Evolutionary conservation across 2,888 invertebrate genomes (phyloP).

Genomic region (Tyria jacobaeae): DNA sequence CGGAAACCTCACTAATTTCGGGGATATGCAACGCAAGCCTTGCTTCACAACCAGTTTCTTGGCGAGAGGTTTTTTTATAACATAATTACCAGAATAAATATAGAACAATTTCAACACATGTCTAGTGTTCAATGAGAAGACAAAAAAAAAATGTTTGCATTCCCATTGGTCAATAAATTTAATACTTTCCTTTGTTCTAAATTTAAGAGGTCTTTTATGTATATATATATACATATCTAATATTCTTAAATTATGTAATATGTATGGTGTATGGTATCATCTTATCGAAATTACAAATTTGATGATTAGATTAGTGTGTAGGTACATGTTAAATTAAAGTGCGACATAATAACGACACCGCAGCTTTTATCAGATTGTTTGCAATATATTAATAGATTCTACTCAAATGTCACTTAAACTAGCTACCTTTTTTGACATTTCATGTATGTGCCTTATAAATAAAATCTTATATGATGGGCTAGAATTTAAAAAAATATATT

Average conservation of each 20-base stretch:
- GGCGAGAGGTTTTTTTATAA: too few relatives aligned
- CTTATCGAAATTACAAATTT: not conserved
- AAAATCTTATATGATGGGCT: too few relatives aligned
- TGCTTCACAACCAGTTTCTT: too few relatives aligned
- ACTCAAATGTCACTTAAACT: not conserved
- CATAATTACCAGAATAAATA: too few relatives aligned
- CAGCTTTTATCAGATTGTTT: not conserved
- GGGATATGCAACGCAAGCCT: too few relatives aligned
- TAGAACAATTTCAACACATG: too few relatives aligned
- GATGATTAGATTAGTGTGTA: conserved; percentile 2
- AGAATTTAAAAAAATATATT: too few relatives aligned
- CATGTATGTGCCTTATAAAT: too few relatives aligned
- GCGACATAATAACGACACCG: not conserved
- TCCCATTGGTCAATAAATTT: conserved; percentile 36
- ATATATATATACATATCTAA: not conserved
- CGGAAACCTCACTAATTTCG: too few relatives aligned
- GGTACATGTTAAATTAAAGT: conserved; percentile 1
- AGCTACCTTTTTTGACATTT: too few relatives aligned
- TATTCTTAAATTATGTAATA: not conserved
- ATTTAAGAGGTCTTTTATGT: conserved; percentile 11
- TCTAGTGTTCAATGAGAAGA: not conserved
- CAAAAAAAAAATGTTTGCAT: not conserved
- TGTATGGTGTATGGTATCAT: not conserved
- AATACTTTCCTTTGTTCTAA: conserved; percentile 37
- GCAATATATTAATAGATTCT: not conserved